Evolutionary conservation across 2,888 invertebrate genomes (phyloP), one percentile per base, ranked within the genome.

Genomic region (Schizaphis graminum): DNA sequence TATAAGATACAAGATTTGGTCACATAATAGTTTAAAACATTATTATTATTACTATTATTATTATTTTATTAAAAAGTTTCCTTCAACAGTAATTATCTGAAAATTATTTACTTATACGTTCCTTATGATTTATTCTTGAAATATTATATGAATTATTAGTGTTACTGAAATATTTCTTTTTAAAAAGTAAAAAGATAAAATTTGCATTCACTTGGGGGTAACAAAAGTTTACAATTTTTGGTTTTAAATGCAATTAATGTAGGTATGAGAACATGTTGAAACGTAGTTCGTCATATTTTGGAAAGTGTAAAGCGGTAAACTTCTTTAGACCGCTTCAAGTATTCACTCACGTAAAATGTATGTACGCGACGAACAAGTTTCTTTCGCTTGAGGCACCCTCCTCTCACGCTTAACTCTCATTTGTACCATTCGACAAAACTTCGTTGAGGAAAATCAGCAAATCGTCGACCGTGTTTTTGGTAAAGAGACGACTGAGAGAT

Each of bases 361-460:
- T 41, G 49, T 53, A 56, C 26, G n/a, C 53, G 26, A 44, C 89
- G 92, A 67, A 28, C 88, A 89, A 89, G 88, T 92, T 92, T 92
- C 92, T 87, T 67, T 92, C 67, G 92, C 92, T 67, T 41, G 67
- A 10, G 88, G 92, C 92, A 35, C 44, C 16, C 26, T 28, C 28
- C 28, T 10, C 21, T 85, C 5, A n/a, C 53, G 1, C n/a, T 10
- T 24, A n/a, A 21, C 35, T 57, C 91, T 88, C 87, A 67, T 92
- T 92, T 77, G 88, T 92, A 89, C 92, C 53, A 47, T 94, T 90
- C 85, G 93, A 86, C 91, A 47, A 91, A 94, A 94, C 94, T 94
- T 94, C 85, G 90, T 91, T 91, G 87, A 85, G 67, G 86, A 67
- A 94, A 94, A 94, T 94, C 94, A 41, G 85, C 57, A 56, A 93